A percentile compares a stretch with the other conserved stretches of the same genome.
Evolutionary conservation across 1,140 invertebrate genomes (phyloP).

Genomic region (Brachionus plicatilis): DNA sequence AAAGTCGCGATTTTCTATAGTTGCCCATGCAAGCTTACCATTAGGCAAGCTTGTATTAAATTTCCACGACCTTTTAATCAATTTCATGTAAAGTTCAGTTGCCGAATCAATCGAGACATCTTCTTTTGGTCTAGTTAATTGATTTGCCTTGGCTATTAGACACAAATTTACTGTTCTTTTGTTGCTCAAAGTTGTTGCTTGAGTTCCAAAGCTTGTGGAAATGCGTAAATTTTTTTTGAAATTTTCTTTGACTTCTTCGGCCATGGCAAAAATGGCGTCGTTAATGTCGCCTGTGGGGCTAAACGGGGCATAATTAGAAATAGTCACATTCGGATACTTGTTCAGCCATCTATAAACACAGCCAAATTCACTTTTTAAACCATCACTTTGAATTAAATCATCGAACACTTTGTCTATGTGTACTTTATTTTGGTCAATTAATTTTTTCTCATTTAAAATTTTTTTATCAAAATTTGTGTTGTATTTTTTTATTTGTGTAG

Average conservation of each 20-base stretch:
- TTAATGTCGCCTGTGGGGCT: not conserved
- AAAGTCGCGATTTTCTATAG: not conserved
- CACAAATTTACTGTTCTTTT: not conserved
- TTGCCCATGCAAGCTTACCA: not conserved
- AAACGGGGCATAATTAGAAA: not conserved
- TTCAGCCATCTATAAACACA: not conserved
- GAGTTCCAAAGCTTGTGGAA: not conserved
- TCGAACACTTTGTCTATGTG: not conserved
- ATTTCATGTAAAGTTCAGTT: not conserved
- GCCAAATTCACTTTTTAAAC: not conserved
- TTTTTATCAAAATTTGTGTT: not conserved
- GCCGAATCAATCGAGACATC: not conserved
- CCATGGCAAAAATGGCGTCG: not conserved
- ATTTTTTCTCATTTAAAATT: not conserved
- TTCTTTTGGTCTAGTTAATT: not conserved
- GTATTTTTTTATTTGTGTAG: not conserved
- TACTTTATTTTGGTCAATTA: not conserved
- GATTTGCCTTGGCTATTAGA: not conserved
- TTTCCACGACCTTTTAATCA: not conserved
- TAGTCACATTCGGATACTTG: not conserved
- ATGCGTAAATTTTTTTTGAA: not conserved
- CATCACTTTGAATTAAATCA: not conserved
- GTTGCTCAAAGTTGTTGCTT: not conserved
- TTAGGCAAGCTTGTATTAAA: not conserved
- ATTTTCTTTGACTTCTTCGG: not conserved